phyloP scores from a whole-genome alignment of 1,140 invertebrate genomes.

The Brachionus manjavacas region DNA sequence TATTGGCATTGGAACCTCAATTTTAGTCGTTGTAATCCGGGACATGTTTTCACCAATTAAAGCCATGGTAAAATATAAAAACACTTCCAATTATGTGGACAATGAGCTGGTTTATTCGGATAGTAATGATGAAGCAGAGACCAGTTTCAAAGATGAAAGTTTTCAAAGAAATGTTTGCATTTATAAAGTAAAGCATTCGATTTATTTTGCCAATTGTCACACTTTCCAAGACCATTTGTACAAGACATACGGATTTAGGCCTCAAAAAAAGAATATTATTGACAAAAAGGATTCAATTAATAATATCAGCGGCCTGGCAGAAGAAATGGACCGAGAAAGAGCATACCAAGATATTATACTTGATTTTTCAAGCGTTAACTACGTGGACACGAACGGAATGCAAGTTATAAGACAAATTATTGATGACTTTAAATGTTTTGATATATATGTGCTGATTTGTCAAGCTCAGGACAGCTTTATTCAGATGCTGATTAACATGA shows the following conservation, averaged over 20 bases:
- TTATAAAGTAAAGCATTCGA: not conserved
- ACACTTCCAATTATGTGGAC: not conserved
- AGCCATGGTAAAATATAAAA: not conserved
- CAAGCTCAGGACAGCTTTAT: not conserved
- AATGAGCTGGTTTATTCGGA: not conserved
- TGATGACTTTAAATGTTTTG: not conserved
- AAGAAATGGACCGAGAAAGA: not conserved
- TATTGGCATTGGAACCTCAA: conserved; percentile 32
- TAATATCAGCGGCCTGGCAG: not conserved
- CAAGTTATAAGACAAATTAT: conserved; percentile 12
- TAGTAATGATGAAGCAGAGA: not conserved
- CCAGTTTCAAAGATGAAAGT: not conserved
- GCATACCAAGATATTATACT: not conserved
- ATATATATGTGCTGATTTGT: not conserved
- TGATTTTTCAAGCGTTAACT: conserved; percentile 28
- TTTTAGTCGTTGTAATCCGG: not conserved
- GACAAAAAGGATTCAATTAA: not conserved
- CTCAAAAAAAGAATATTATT: not conserved
- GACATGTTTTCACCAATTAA: conserved; percentile 22
- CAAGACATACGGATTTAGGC: not conserved
- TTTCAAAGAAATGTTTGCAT: not conserved
- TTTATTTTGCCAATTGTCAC: conserved; percentile 29
- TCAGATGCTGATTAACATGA: not conserved
- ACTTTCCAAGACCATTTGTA: not conserved
- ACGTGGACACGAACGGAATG: conserved; percentile 10